Conservation (phyloP, 2,797 vertebrate genomes). For the Urophycis tenuis region DNA sequence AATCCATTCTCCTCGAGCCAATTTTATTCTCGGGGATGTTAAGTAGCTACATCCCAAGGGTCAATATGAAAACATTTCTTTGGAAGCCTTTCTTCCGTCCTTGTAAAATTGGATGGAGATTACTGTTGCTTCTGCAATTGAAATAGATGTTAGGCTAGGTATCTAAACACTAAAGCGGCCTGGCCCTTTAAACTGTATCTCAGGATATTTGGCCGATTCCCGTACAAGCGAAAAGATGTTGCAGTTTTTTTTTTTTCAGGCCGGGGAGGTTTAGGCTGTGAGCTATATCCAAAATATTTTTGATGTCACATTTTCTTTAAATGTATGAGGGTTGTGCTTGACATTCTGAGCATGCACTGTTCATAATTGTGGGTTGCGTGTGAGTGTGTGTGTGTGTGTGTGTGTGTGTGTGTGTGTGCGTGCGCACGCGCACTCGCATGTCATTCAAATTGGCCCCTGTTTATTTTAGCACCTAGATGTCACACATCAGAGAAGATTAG, state of each 20-base stretch:
- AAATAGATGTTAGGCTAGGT: slow-evolving; percentile 41
- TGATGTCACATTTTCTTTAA: slow-evolving; percentile 27
- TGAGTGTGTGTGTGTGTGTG: slow-evolving; percentile 15
- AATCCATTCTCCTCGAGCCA: slow-evolving; percentile 61
- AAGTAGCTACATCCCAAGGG: slow-evolving; percentile 61
- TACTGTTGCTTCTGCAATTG: slow-evolving; percentile 43
- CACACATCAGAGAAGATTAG: slow-evolving; percentile 35
- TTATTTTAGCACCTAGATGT: slow-evolving; percentile 50
- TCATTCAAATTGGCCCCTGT: slow-evolving; percentile 31
- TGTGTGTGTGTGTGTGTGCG: slow-evolving; percentile 20
- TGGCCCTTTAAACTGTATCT: not conserved
- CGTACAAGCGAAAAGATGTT: not conserved
- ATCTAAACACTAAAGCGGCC: slow-evolving; percentile 26
- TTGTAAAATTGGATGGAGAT: slow-evolving; percentile 44
- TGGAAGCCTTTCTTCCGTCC: slow-evolving; percentile 41
- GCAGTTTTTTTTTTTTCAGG: not conserved
- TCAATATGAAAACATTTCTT: slow-evolving; percentile 49
- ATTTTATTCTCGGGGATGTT: slow-evolving; percentile 61
- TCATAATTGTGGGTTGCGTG: slow-evolving; percentile 16
- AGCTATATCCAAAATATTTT: slow-evolving; percentile 24
- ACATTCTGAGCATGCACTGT: not conserved
- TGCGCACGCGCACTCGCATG: slow-evolving; percentile 5
- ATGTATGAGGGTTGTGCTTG: slow-evolving; percentile 20
- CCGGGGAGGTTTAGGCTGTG: slow-evolving; percentile 14
- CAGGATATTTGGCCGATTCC: not conserved